A percentile compares a stretch with the other conserved stretches of the same genome.
Evolutionary conservation across 1,140 invertebrate genomes (phyloP).

Genomic region (Camponotus pennsylvanicus): DNA sequence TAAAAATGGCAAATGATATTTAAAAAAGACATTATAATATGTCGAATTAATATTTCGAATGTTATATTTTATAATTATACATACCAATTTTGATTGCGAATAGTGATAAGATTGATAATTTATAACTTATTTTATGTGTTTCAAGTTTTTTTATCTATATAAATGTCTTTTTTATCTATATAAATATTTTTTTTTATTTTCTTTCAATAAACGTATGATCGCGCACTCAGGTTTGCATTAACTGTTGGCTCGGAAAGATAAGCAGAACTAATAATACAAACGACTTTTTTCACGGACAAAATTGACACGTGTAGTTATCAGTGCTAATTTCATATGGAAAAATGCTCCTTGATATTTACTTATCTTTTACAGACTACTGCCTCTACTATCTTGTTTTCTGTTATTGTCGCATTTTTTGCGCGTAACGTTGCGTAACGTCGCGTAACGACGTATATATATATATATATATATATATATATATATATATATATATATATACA

Average conservation of each 20-base stretch:
- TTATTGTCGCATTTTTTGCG: conserved; percentile 8
- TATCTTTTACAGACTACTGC: too few relatives aligned
- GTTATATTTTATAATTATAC: conserved; percentile 11
- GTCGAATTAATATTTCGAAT: neutral
- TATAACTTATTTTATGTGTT: conserved; percentile 5
- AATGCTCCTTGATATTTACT: neutral
- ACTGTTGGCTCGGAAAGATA: neutral
- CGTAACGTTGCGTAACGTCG: too few relatives aligned
- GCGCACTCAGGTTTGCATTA: too few relatives aligned
- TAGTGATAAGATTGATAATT: neutral
- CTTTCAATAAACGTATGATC: neutral
- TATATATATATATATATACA: neutral
- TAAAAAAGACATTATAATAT: neutral
- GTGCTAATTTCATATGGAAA: conserved; percentile 35
- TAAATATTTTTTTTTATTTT: neutral
- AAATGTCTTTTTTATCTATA: neutral
- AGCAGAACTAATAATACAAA: conserved; percentile 23
- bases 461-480: too few relatives aligned
- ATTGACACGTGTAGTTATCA: conserved; percentile 43
- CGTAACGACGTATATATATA: too few relatives aligned
- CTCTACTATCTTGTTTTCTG: neutral
- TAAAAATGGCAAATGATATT: conserved; percentile 19
- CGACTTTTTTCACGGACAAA: conserved; percentile 24
- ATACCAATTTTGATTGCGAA: neutral
- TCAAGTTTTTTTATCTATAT: neutral